Evolutionary conservation across 2,888 invertebrate genomes (phyloP).

Genomic region (Dascillus cervinus): DNA sequence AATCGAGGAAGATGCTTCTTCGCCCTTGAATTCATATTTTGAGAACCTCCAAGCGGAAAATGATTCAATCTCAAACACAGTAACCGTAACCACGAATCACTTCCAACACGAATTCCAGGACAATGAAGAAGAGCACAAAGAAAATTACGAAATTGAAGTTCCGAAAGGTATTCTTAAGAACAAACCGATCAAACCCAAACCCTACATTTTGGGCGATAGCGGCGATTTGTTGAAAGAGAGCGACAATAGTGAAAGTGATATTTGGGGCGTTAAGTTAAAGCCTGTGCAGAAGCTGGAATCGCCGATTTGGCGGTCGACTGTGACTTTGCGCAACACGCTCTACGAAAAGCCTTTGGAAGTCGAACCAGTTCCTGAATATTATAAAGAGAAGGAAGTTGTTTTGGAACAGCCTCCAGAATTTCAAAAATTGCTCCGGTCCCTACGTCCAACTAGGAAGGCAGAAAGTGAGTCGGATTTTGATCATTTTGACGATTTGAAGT

Average conservation of each 20-base stretch:
- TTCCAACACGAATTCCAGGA: slow-evolving; percentile 10
- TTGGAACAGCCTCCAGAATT: slow-evolving; percentile 31
- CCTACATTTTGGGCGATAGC: slow-evolving; percentile 65
- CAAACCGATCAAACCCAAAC: slow-evolving; percentile 65
- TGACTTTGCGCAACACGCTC: slow-evolving; percentile 36
- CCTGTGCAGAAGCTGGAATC: slow-evolving; percentile 35
- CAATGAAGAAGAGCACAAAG: slow-evolving; percentile 20
- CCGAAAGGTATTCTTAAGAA: slow-evolving; percentile 68
- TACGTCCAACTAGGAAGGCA: slow-evolving; percentile 27
- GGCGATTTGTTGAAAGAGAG: slow-evolving; percentile 40
- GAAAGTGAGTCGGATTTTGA: slow-evolving; percentile 13
- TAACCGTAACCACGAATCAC: slow-evolving; percentile 21
- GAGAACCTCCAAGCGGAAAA: slow-evolving; percentile 5
- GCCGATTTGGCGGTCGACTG: slow-evolving; percentile 42
- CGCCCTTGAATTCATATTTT: slow-evolving; percentile 2
- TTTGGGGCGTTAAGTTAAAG: slow-evolving; percentile 48
- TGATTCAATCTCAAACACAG: slow-evolving; percentile 14
- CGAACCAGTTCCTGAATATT: slow-evolving; percentile 5
- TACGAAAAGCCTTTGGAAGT: slow-evolving; percentile 21
- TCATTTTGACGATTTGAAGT: slow-evolving; percentile 14
- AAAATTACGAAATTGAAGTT: slow-evolving; percentile 34
- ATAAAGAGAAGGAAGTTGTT: slow-evolving; percentile 4
- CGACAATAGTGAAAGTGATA: slow-evolving; percentile 28
- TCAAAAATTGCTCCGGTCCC: slow-evolving; percentile 33
- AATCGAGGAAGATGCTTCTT: background rate